Percentiles rank a stretch among this genome's conserved stretches.
These are phyloP conservation scores for Rhodophaea formosa DNA, from an alignment of 2,888 invertebrate genomes.

Conservation along the genomic window DNA sequence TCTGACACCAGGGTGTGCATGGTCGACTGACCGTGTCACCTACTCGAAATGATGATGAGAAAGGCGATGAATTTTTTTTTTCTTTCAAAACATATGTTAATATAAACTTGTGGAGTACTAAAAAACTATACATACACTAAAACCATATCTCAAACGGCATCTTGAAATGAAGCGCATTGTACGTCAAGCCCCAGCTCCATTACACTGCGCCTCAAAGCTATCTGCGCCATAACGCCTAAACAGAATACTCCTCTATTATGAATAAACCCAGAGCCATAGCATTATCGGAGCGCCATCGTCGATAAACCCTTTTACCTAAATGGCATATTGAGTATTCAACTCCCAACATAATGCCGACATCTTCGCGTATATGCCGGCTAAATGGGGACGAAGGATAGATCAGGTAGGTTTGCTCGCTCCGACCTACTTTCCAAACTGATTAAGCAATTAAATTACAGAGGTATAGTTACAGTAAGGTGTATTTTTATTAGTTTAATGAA, in stretches of 20 bases:
- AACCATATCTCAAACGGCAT: slow-evolving; percentile 4
- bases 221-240: slow-evolving; percentile 34
- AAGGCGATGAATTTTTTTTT: too few species aligned
- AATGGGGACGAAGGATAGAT: slow-evolving; percentile 35
- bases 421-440: slow-evolving; percentile 14
- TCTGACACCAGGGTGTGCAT: too few species aligned
- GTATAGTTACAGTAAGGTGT: background rate
- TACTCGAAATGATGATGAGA: too few species aligned
- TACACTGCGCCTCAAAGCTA: slow-evolving; percentile 17
- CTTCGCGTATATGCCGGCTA: slow-evolving; percentile 30
- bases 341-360: slow-evolving; percentile 43
- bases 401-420: slow-evolving; percentile 28
- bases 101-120: too few species aligned
- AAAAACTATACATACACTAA: background rate
- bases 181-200: background rate
- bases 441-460: slow-evolving; percentile 16
- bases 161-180: slow-evolving; percentile 8
- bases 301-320: slow-evolving; percentile 73
- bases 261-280: slow-evolving; percentile 50
- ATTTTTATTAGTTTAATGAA: background rate
- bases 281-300: slow-evolving; percentile 59
- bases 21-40: too few species aligned
- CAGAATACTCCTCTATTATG: slow-evolving; percentile 39
- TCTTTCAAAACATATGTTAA: too few species aligned
- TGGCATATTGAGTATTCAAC: slow-evolving; percentile 61